phyloP scores from a whole-genome alignment of 2,113 vertebrate species.

The Platysternon megacephalum region DNA sequence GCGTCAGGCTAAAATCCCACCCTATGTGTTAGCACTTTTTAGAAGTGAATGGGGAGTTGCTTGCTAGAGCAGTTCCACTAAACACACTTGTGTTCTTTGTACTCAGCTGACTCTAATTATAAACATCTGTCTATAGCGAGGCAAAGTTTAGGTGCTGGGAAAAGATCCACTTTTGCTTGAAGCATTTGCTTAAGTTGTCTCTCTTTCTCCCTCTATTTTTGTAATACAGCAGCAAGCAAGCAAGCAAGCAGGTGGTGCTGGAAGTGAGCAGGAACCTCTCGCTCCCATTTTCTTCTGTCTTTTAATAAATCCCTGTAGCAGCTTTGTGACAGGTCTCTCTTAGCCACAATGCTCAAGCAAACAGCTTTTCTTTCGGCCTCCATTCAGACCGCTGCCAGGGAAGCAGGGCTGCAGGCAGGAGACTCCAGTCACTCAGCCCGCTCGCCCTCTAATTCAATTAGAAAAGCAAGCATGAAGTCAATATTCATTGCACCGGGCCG shows the following conservation, averaged over 20 bases:
- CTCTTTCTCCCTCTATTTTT: slow-evolving; percentile 5
- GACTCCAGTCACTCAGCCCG: slow-evolving; percentile 68
- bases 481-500: slow-evolving; percentile 76
- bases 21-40: not conserved
- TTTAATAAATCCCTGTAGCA: slow-evolving; percentile 82
- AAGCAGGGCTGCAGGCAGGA: slow-evolving; percentile 73
- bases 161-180: not conserved
- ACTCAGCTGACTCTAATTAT: not conserved
- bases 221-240: slow-evolving; percentile 32
- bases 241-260: slow-evolving; percentile 81
- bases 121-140: not conserved
- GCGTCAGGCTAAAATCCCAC: not conserved
- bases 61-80: not conserved
- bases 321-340: slow-evolving; percentile 80
- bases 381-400: slow-evolving; percentile 80
- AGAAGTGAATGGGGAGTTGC: not conserved
- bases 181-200: slow-evolving; percentile 3
- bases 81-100: not conserved
- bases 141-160: not conserved
- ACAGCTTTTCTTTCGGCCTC: slow-evolving; percentile 81
- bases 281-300: slow-evolving; percentile 69
- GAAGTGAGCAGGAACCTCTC: slow-evolving; percentile 71
- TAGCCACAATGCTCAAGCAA: slow-evolving; percentile 81
- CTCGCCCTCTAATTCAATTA: slow-evolving; percentile 83
- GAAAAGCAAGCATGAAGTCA: slow-evolving; percentile 86